These are phyloP conservation scores for Percopsis transmontana DNA, from an alignment of 2,113 vertebrate species.

Conservation along the genomic window DNA sequence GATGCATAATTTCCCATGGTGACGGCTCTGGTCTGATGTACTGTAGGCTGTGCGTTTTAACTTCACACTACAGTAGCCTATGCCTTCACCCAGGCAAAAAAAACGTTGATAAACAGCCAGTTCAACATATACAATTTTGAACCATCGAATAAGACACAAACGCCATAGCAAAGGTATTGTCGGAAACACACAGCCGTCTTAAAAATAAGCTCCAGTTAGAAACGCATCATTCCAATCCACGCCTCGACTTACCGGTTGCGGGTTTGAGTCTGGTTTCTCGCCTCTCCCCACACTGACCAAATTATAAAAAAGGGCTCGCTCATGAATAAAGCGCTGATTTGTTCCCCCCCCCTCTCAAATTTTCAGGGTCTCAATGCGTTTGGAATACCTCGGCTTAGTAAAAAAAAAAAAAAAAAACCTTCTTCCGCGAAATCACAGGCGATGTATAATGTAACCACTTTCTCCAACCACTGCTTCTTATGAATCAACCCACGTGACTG, in stretches of 20 bases:
- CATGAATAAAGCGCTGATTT: not conserved
- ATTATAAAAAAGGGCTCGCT: not conserved
- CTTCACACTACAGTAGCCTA: no score
- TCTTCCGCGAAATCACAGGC: constrained; percentile 39
- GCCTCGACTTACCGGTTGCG: not conserved
- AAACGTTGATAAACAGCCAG: constrained; percentile 2
- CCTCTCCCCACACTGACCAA: not conserved
- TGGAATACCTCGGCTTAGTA: not conserved
- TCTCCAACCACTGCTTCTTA: constrained; percentile 73
- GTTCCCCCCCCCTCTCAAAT: not conserved
- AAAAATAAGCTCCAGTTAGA: not conserved
- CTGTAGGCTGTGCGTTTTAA: not conserved
- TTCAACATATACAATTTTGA: no score
- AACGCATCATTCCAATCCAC: not conserved
- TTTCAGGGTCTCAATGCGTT: not conserved
- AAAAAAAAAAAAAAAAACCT: constrained; percentile 3
- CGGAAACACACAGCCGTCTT: not conserved
- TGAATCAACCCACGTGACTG: constrained; percentile 79
- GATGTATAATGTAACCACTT: constrained; percentile 53
- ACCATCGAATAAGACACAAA: not conserved
- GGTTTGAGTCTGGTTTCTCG: not conserved
- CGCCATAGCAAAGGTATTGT: not conserved
- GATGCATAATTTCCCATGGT: constrained; percentile 57
- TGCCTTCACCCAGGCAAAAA: not conserved
- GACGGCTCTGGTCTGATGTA: constrained; percentile 20